These are phyloP conservation scores for Brachyrhaphis roseni DNA, from an alignment of 2,797 vertebrate species.

Conservation along the genomic window DNA sequence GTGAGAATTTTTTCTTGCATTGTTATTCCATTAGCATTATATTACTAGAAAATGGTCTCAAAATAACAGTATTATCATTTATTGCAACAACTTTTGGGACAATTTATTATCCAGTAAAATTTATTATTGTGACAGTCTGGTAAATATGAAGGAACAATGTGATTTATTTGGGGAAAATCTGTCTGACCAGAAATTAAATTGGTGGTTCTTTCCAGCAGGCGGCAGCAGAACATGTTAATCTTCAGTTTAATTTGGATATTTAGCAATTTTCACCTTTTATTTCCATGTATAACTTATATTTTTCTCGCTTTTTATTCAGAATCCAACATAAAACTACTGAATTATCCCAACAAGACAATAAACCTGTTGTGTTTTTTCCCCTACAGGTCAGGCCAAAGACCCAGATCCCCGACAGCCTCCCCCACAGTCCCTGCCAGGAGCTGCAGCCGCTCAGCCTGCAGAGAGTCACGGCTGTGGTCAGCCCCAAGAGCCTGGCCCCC, in stretches of 20 bases:
- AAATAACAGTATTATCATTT: too few relatives aligned
- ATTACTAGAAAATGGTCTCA: too few relatives aligned
- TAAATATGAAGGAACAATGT: neutral
- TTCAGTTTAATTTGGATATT: neutral
- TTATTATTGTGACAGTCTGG: neutral
- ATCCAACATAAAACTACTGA: neutral
- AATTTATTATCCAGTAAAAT: too few relatives aligned
- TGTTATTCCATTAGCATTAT: too few relatives aligned
- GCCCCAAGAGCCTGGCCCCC: conserved; percentile 84
- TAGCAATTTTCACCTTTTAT: neutral
- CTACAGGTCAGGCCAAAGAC: conserved; percentile 98
- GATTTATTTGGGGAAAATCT: neutral
- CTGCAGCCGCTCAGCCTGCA: conserved; percentile 87
- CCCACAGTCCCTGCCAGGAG: conserved; percentile 87
- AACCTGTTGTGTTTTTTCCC: neutral
- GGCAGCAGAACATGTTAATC: neutral
- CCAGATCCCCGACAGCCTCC: conserved; percentile 97
- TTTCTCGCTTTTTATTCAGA: neutral
- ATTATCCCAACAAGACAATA: neutral
- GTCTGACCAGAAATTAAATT: neutral
- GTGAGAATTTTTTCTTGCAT: too few relatives aligned
- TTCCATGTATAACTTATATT: neutral
- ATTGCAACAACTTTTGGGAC: too few relatives aligned
- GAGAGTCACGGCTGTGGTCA: conserved; percentile 82
- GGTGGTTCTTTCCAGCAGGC: neutral